phyloP scores from a whole-genome alignment of 2,797 vertebrate genomes.

The Poecilia velifera region DNA sequence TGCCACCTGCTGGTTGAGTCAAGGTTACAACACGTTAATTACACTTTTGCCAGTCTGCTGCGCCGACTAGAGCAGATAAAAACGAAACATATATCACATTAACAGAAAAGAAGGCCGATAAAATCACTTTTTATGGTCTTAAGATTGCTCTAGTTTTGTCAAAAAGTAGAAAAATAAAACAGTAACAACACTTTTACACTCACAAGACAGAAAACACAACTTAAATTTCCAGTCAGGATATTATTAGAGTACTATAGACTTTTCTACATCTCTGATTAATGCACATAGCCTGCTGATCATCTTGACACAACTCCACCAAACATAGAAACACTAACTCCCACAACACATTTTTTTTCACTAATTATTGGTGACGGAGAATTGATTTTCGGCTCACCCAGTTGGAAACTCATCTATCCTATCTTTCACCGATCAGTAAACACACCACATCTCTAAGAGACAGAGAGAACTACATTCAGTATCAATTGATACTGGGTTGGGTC shows the following conservation, averaged over 20 bases:
- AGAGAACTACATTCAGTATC: background rate
- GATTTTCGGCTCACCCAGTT: background rate
- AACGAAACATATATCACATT: background rate
- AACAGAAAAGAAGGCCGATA: background rate
- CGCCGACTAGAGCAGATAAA: background rate
- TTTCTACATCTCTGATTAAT: background rate
- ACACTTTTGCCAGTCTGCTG: background rate
- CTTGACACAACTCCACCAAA: background rate
- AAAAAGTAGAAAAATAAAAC: background rate
- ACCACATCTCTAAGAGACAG: background rate
- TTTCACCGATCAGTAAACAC: background rate
- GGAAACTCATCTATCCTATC: background rate
- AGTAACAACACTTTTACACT: background rate
- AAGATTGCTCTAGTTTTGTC: background rate
- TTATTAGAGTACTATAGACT: background rate
- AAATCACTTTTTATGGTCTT: background rate
- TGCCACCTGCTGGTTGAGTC: conserved; percentile 72
- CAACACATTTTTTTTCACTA: background rate
- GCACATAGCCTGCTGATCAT: background rate
- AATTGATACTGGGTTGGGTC: too few species aligned
- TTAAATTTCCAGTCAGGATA: background rate
- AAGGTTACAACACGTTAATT: conserved; percentile 41
- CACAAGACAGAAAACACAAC: background rate
- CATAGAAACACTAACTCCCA: background rate
- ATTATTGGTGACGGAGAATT: background rate